Percentiles rank a stretch among this genome's conserved stretches.
Conservation (phyloP, 2,888 invertebrate genomes). For the Metallyticus violacea region DNA sequence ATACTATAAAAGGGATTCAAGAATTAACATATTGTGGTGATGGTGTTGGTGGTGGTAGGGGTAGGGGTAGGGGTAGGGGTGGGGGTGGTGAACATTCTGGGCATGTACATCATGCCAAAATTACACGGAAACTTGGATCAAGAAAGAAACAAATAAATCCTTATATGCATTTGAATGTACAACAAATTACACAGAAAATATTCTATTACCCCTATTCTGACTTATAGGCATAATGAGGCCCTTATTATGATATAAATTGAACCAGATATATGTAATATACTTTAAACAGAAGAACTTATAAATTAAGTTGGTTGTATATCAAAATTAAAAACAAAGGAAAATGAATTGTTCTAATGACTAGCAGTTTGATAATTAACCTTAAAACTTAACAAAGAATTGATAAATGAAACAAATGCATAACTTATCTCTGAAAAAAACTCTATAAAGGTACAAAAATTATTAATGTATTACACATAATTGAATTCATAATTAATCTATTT, state of each 20-base stretch:
- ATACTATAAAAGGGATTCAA: neutral
- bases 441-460: neutral
- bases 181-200: neutral
- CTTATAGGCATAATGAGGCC: no score
- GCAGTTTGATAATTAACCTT: neutral
- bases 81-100: no score
- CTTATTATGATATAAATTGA: no score
- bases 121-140: neutral
- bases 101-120: neutral
- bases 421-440: neutral
- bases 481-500: no score
- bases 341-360: neutral
- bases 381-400: neutral
- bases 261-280: no score
- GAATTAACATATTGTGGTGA: no score
- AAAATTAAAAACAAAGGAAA: neutral
- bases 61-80: no score
- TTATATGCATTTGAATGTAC: neutral
- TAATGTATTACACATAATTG: no score
- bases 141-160: neutral
- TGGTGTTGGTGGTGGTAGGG: no score
- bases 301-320: neutral
- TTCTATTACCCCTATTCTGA: neutral
- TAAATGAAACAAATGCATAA: neutral
- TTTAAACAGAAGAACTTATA: neutral